phyloP scores from a whole-genome alignment of 2,888 invertebrate genomes.

The Rotaria magnacalcarata region DNA sequence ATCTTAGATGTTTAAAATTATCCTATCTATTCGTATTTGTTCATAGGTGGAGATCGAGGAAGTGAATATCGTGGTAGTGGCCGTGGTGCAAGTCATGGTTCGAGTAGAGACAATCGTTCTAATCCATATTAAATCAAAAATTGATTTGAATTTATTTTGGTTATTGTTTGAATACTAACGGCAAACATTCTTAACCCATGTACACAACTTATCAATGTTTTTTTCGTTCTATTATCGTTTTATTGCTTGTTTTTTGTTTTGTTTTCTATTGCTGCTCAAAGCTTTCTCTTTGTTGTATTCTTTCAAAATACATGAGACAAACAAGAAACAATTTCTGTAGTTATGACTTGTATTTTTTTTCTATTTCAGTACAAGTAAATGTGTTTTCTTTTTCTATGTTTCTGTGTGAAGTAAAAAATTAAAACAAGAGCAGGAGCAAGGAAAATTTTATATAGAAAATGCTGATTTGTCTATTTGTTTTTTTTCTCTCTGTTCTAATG shows the following conservation, averaged over 20 bases:
- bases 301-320: not conserved
- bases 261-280: not conserved
- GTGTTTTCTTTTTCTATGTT: not conserved
- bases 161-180: not conserved
- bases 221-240: not conserved
- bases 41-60: constrained; percentile 5
- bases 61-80: constrained; percentile 12
- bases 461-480: no score
- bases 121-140: constrained; percentile 18
- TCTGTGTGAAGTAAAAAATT: not conserved
- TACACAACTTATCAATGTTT: constrained; percentile 22
- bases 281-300: not conserved
- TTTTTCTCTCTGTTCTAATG: not conserved
- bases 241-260: not conserved
- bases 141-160: not conserved
- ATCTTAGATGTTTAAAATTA: no score
- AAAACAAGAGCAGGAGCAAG: not conserved
- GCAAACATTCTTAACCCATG: not conserved
- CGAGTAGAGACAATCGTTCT: constrained; percentile 41
- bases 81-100: constrained; percentile 50
- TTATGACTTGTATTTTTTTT: not conserved
- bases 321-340: not conserved
- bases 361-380: not conserved
- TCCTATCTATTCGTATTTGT: not conserved
- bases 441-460: no score